Percentiles rank a stretch among this genome's conserved stretches.
Conservation (phyloP, 53 echinoderm and acorn worm species). For the Glandiceps talaboti region DNA sequence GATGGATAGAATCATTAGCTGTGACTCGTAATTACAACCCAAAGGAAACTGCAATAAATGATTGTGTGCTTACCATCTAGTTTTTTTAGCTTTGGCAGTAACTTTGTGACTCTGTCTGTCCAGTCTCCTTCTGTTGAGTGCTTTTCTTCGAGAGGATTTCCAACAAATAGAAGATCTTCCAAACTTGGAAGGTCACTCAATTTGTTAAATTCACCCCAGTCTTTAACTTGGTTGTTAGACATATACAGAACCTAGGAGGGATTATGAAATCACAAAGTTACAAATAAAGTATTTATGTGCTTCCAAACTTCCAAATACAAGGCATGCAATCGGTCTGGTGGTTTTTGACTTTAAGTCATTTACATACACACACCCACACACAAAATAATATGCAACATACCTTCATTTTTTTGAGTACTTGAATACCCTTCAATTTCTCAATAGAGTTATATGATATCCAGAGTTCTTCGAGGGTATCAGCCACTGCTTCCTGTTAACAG, state of each 20-base stretch:
- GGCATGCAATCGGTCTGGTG: too few relatives aligned
- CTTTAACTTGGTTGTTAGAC: constrained; percentile 94
- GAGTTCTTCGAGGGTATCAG: constrained; percentile 71
- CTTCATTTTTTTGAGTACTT: constrained; percentile 81
- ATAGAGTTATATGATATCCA: constrained; percentile 94
- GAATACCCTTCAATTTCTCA: constrained; percentile 92
- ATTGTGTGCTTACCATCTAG: constrained; percentile 61
- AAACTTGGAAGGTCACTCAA: constrained; percentile 48
- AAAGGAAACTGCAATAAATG: too few relatives aligned
- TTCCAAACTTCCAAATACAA: too few relatives aligned
- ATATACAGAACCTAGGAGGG: constrained; percentile 74
- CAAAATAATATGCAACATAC: constrained; percentile 14
- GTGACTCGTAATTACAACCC: too few relatives aligned
- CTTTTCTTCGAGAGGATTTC: constrained; percentile 89
- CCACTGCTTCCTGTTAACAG: constrained; percentile 83
- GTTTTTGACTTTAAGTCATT: too few relatives aligned
- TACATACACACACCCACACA: too few relatives aligned
- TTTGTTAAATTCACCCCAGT: constrained; percentile 91
- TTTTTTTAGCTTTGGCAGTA: constrained; percentile 63
- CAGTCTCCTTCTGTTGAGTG: constrained; percentile 62
- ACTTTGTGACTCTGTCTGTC: constrained; percentile 37
- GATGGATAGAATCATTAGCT: too few relatives aligned
- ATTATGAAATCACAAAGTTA: too few relatives aligned
- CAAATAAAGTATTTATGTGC: too few relatives aligned
- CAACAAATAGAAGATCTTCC: constrained; percentile 77